Evolutionary conservation across 1,140 invertebrate species (phyloP), one percentile per base, ranked within the genome.

Genomic region (Neomicropteryx cornuta): DNA sequence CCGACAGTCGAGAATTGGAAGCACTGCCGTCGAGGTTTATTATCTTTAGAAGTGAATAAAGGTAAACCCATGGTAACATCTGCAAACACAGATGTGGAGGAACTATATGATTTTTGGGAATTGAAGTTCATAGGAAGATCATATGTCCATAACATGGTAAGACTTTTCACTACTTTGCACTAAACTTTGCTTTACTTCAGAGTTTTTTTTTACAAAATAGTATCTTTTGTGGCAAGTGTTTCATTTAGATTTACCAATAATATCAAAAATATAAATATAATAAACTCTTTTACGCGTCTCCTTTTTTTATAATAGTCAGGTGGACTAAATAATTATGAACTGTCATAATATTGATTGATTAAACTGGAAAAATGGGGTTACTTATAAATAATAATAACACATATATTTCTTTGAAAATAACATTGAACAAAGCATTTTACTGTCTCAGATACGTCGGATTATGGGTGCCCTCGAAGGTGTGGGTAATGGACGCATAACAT

Each of bases 101-200:
- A 57, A 6, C 46, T 65, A 20, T 76, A 75, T 46, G 56, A 76
- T 46, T 82, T 75, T 50, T 82, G 73, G 67, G 69, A 83, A 48
- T 60, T 87, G 24, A 64, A 65, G 39, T 66, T 77, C 10, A 70
- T 65, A 41, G 68, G 71, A 18, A 67, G 50, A 51, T 69, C 72
- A n/a, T 87, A 84, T 66, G 60, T 85, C 13, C 79, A 85, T 51
- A 82, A 79, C 49, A 81, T 85, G 66, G 79, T 80, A 58, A 49
- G 44, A 45, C 38, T n/a, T n/a, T n/a, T n/a, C n/a, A n/a, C n/a
- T n/a, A n/a, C n/a, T n/a, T n/a, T 13, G 17, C 24, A n/a, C 8
- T 10, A 27, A 27, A n/a, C n/a, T 27, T 10, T 27, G 24, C 8
- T n/a, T 27, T 27, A 10, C 30, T n/a, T n/a, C n/a, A n/a, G n/a